A percentile compares a stretch with the other conserved stretches of the same genome.
Conservation (phyloP, 2,113 vertebrate genomes). For the Dolichotis patagonum region DNA sequence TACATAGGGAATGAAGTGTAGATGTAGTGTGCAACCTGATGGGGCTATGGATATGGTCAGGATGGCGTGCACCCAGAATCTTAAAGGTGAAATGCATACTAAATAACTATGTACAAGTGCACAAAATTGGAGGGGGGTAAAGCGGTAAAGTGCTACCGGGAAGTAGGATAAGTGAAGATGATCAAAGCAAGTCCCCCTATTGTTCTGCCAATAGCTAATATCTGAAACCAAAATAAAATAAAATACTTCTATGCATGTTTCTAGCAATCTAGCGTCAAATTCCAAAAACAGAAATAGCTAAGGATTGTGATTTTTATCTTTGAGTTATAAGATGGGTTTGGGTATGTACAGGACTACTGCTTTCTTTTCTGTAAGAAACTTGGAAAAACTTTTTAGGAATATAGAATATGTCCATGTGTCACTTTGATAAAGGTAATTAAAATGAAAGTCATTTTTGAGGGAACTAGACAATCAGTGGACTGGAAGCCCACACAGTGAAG, state of each 20-base stretch:
- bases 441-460: not conserved
- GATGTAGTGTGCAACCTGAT: not conserved
- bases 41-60: not conserved
- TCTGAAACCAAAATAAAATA: not conserved
- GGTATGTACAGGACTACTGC: not conserved
- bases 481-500: not conserved
- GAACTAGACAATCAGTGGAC: not conserved
- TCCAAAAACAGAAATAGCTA: not conserved
- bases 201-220: not conserved
- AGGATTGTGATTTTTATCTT: not conserved
- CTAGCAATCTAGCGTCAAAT: not conserved
- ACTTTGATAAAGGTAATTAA: not conserved
- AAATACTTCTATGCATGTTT: not conserved
- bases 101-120: not conserved
- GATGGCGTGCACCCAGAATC: not conserved
- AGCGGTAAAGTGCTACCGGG: not conserved
- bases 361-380: not conserved
- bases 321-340: not conserved
- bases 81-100: not conserved
- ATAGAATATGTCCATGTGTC: not conserved
- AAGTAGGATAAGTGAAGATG: not conserved
- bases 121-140: not conserved
- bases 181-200: not conserved
- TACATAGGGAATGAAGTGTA: not conserved
- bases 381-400: not conserved